A percentile compares a stretch with the other conserved stretches of the same genome.
Evolutionary conservation across 1,140 invertebrate species (phyloP).

Genomic region (Leptopilina boulardi): DNA sequence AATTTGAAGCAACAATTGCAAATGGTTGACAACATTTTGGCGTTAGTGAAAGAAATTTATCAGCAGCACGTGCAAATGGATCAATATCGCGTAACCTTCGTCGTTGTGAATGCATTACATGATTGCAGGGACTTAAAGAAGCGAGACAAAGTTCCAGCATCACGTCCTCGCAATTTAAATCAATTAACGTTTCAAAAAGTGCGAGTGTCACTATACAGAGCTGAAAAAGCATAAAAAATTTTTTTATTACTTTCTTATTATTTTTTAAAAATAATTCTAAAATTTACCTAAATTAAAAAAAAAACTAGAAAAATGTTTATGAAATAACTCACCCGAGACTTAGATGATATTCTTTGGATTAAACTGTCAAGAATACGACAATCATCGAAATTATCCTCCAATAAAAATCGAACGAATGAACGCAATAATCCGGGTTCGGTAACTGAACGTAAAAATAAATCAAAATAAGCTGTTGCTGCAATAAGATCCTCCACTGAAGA

Average conservation of each 20-base stretch:
- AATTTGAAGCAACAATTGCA: slow-evolving; percentile 37
- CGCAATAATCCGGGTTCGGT: slow-evolving; percentile 89
- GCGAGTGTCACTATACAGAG: slow-evolving; percentile 93
- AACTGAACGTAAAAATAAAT: slow-evolving; percentile 90
- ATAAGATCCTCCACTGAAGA: slow-evolving; percentile 90
- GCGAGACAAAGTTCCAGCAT: slow-evolving; percentile 94
- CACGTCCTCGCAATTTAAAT: slow-evolving; percentile 97
- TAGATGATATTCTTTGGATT: slow-evolving; percentile 84
- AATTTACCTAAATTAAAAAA: no score
- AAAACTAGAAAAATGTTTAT: not conserved
- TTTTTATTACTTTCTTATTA: not conserved
- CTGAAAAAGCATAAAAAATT: slow-evolving; percentile 74
- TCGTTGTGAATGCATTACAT: slow-evolving; percentile 91
- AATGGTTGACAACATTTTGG: slow-evolving; percentile 79
- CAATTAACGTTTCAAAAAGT: slow-evolving; percentile 92
- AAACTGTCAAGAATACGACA: slow-evolving; percentile 86
- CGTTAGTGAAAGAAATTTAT: slow-evolving; percentile 89
- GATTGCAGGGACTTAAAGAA: slow-evolving; percentile 91
- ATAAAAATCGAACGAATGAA: slow-evolving; percentile 89
- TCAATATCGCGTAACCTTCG: slow-evolving; percentile 87
- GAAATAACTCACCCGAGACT: slow-evolving; percentile 79
- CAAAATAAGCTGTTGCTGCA: slow-evolving; percentile 93
- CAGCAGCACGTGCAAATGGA: slow-evolving; percentile 87
- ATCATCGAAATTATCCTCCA: slow-evolving; percentile 90
- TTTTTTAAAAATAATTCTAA: no score